Conservation (phyloP, 1,140 invertebrate species). For the Dreissena polymorpha region DNA sequence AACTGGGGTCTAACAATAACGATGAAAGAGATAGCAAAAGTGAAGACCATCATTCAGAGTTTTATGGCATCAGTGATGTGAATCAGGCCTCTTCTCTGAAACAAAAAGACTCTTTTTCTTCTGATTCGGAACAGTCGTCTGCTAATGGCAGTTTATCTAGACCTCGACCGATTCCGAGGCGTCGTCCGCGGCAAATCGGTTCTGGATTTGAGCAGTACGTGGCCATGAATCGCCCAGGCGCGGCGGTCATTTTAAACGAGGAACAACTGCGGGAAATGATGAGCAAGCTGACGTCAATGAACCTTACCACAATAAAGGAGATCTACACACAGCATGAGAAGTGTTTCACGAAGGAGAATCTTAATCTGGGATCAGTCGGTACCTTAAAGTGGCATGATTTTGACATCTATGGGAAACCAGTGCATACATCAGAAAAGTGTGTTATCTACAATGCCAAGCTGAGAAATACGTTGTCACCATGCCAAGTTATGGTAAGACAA, state of each 20-base stretch:
- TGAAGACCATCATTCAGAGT: constrained; percentile 7
- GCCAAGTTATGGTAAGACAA: constrained; percentile 72
- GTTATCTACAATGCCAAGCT: constrained; percentile 75
- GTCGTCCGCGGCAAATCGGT: constrained; percentile 62
- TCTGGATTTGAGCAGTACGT: constrained; percentile 73
- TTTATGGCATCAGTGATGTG: constrained; percentile 50
- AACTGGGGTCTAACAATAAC: constrained; percentile 37
- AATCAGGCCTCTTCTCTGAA: constrained; percentile 37
- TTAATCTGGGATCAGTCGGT: constrained; percentile 54
- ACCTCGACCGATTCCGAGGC: constrained; percentile 69
- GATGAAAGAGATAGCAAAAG: background rate
- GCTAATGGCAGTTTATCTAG: constrained; percentile 66
- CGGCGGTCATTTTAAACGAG: constrained; percentile 66
- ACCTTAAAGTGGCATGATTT: constrained; percentile 73
- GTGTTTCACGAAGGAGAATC: constrained; percentile 65
- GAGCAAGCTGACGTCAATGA: constrained; percentile 68
- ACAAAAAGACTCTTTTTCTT: constrained; percentile 60
- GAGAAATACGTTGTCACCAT: constrained; percentile 62
- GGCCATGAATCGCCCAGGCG: constrained; percentile 74
- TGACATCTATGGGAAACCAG: constrained; percentile 73
- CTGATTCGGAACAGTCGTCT: constrained; percentile 68
- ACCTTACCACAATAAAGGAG: constrained; percentile 69
- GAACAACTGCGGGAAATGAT: constrained; percentile 70
- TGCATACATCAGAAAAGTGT: constrained; percentile 72
- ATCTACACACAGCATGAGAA: constrained; percentile 73